Conservation (phyloP, 2,113 vertebrate species). For the Coracopsis vasa region DNA sequence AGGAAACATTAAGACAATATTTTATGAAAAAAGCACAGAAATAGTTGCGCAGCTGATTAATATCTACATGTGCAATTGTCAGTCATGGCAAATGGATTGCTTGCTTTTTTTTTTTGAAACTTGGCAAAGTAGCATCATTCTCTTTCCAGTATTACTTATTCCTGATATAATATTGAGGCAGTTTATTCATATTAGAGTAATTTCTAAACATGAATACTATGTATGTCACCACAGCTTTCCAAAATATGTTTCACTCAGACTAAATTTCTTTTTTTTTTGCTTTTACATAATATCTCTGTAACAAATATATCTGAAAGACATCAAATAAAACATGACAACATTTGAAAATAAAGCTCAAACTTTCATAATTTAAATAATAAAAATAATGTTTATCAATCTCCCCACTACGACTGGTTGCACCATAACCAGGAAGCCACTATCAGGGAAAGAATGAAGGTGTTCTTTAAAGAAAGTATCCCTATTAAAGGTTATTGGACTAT, state of each 20-base stretch:
- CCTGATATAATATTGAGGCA: background rate
- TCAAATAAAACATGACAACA: background rate
- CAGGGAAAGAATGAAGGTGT: background rate
- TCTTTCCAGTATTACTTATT: background rate
- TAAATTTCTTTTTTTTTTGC: background rate
- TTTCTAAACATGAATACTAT: background rate
- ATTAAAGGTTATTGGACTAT: background rate
- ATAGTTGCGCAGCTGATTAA: background rate
- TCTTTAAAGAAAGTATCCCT: background rate
- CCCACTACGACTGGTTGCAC: rapidly evolving
- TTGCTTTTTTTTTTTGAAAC: background rate
- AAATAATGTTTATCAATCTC: background rate
- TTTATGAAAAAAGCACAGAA: background rate
- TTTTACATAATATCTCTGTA: background rate
- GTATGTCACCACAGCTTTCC: background rate
- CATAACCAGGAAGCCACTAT: background rate
- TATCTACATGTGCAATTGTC: background rate
- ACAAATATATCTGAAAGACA: background rate
- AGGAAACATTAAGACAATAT: background rate
- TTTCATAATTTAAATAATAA: background rate
- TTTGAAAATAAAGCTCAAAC: background rate
- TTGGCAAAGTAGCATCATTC: background rate
- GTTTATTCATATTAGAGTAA: background rate
- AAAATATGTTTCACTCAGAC: background rate
- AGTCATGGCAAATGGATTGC: background rate